A percentile compares a stretch with the other conserved stretches of the same genome.
Evolutionary conservation across 2,888 invertebrate genomes (phyloP).

Genomic region (Cheilosia impressa): DNA sequence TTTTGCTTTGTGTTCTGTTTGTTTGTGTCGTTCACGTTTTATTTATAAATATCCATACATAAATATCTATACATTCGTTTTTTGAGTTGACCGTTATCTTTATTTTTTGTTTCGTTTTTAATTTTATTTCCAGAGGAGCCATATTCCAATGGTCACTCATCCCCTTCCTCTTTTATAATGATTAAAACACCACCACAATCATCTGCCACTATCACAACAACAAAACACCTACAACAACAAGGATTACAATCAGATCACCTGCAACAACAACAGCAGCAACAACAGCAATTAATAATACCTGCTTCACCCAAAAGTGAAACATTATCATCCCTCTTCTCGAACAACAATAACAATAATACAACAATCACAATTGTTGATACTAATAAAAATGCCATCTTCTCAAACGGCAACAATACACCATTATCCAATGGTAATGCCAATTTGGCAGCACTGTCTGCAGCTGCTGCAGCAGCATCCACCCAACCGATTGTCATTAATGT

Average conservation of each 20-base stretch:
- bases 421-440: slow-evolving; percentile 76
- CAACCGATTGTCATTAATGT: slow-evolving; percentile 70
- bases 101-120: slow-evolving; percentile 73
- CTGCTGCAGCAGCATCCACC: slow-evolving; percentile 67
- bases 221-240: slow-evolving; percentile 76
- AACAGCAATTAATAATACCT: slow-evolving; percentile 23
- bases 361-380: slow-evolving; percentile 73
- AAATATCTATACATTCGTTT: slow-evolving; percentile 59
- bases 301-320: slow-evolving; percentile 66
- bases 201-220: slow-evolving; percentile 65
- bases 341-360: slow-evolving; percentile 67
- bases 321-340: slow-evolving; percentile 58
- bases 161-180: slow-evolving; percentile 76
- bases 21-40: slow-evolving; percentile 19
- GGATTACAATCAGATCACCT: slow-evolving; percentile 73
- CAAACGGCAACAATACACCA: slow-evolving; percentile 35
- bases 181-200: slow-evolving; percentile 76
- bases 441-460: slow-evolving; percentile 76
- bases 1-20: slow-evolving; percentile 32
- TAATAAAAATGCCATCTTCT: slow-evolving; percentile 57
- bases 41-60: slow-evolving; percentile 42
- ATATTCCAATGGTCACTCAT: slow-evolving; percentile 79
- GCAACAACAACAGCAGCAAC: slow-evolving; percentile 42
- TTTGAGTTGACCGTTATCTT: slow-evolving; percentile 41
- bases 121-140: slow-evolving; percentile 80